Conservation (phyloP, 1,140 invertebrate genomes). For the Drosophila sucinea region DNA sequence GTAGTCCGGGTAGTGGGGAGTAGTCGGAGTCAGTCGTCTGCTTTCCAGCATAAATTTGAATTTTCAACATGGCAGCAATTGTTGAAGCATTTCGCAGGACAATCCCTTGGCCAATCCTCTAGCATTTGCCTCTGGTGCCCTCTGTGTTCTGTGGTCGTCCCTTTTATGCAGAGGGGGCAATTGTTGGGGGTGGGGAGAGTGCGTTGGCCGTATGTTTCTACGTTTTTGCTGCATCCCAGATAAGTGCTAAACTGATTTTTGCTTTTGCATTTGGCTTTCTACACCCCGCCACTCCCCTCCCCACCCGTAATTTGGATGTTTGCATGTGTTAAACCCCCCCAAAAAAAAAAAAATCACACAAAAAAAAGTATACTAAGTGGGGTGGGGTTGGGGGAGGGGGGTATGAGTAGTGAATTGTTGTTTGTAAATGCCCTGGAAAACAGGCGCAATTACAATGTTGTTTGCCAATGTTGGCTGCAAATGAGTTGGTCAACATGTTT, state of each 20-base stretch:
- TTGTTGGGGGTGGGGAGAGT: too few relatives aligned
- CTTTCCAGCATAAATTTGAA: conserved; percentile 70
- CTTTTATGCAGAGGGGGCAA: too few relatives aligned
- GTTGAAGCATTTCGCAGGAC: conserved; percentile 40
- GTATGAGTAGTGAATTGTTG: conserved; percentile 22
- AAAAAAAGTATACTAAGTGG: neutral
- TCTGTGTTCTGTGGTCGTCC: conserved; percentile 18
- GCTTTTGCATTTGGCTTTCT: conserved; percentile 40
- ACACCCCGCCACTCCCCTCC: neutral
- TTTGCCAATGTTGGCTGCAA: conserved; percentile 63
- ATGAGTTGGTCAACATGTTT: conserved; percentile 79
- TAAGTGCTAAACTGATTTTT: conserved; percentile 72
- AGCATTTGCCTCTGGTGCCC: conserved; percentile 10
- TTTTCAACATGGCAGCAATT: conserved; percentile 63
- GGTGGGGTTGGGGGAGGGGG: neutral
- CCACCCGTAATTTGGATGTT: conserved; percentile 59
- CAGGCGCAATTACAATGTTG: conserved; percentile 73
- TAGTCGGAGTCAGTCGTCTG: conserved; percentile 11
- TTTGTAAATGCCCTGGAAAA: conserved; percentile 47
- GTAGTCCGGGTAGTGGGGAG: neutral
- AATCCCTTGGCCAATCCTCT: conserved; percentile 32
- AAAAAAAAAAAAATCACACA: neutral
- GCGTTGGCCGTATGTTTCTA: conserved; percentile 14
- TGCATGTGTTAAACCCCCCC: conserved; percentile 59
- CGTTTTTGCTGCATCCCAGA: conserved; percentile 32